Conservation (phyloP, 2,888 invertebrate species). For the Gymnoscelis rufifasciata region DNA sequence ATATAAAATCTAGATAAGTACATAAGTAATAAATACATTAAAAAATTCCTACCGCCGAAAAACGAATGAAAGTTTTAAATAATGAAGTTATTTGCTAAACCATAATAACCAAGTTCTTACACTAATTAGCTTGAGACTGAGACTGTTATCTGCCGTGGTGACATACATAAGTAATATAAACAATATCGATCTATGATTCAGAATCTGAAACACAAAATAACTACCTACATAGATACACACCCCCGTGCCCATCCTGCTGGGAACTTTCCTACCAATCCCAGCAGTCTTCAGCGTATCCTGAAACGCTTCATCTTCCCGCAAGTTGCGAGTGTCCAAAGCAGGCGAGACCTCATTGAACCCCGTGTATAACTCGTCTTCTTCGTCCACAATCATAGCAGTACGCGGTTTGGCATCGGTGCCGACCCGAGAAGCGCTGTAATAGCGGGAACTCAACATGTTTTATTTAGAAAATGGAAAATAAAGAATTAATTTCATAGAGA, state of each 20-base stretch:
- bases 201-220: background rate
- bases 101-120: too few relatives aligned
- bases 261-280: conserved; percentile 83
- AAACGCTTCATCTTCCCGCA: conserved; percentile 85
- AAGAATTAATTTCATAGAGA: background rate
- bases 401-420: conserved; percentile 62
- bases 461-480: conserved; percentile 8
- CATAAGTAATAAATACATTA: too few relatives aligned
- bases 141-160: too few relatives aligned
- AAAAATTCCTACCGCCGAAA: too few relatives aligned
- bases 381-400: conserved; percentile 62
- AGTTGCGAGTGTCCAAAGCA: conserved; percentile 82
- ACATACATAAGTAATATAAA: too few relatives aligned
- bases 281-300: conserved; percentile 88
- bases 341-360: conserved; percentile 84
- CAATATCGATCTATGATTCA: too few relatives aligned
- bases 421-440: conserved; percentile 60
- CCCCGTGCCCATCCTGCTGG: conserved; percentile 73
- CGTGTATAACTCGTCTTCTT: conserved; percentile 82
- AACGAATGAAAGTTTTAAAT: too few relatives aligned
- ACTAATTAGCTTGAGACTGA: too few relatives aligned
- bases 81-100: too few relatives aligned
- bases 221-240: conserved; percentile 37
- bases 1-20: too few relatives aligned
- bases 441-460: conserved; percentile 64